A percentile compares a stretch with the other conserved stretches of the same genome.
Conservation (phyloP, 2,888 invertebrate species). For the Leptinotarsa rubiginosa region DNA sequence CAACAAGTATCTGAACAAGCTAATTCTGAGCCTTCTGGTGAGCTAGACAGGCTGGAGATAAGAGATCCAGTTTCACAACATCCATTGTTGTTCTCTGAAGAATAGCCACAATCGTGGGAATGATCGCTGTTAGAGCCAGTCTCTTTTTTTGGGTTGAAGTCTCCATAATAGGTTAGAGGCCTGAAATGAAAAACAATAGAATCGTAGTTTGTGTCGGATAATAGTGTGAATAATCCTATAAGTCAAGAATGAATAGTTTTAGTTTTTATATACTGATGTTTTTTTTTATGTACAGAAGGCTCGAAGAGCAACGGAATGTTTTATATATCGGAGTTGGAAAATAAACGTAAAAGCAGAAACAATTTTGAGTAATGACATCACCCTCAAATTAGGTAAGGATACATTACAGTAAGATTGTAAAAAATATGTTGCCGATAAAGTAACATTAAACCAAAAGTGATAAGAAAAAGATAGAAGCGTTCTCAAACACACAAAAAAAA, state of each 20-base stretch:
- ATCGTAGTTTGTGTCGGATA: too few species aligned
- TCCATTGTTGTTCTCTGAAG: slow-evolving; percentile 84
- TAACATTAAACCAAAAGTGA: background rate
- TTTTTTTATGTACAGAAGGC: too few species aligned
- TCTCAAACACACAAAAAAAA: too few species aligned
- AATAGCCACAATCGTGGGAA: slow-evolving; percentile 89
- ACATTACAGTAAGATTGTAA: background rate
- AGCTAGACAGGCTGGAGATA: slow-evolving; percentile 79
- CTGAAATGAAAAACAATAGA: slow-evolving; percentile 21
- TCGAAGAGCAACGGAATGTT: too few species aligned
- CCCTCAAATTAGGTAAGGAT: too few species aligned
- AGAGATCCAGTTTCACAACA: slow-evolving; percentile 76
- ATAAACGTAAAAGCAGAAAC: too few species aligned
- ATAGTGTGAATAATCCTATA: too few species aligned
- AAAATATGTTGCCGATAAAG: background rate
- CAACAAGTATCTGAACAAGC: slow-evolving; percentile 91
- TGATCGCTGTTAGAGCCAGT: slow-evolving; percentile 76
- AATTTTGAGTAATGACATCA: too few species aligned
- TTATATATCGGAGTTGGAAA: too few species aligned
- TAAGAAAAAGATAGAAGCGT: too few species aligned
- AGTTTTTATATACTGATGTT: too few species aligned
- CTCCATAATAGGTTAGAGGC: slow-evolving; percentile 35
- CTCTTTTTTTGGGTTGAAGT: slow-evolving; percentile 63
- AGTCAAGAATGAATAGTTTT: too few species aligned
- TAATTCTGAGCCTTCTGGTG: slow-evolving; percentile 90